Percentiles rank a stretch among this genome's conserved stretches.
Evolutionary conservation across 2,113 vertebrate species (phyloP).

Genomic region (Paramormyrops kingsleyae): DNA sequence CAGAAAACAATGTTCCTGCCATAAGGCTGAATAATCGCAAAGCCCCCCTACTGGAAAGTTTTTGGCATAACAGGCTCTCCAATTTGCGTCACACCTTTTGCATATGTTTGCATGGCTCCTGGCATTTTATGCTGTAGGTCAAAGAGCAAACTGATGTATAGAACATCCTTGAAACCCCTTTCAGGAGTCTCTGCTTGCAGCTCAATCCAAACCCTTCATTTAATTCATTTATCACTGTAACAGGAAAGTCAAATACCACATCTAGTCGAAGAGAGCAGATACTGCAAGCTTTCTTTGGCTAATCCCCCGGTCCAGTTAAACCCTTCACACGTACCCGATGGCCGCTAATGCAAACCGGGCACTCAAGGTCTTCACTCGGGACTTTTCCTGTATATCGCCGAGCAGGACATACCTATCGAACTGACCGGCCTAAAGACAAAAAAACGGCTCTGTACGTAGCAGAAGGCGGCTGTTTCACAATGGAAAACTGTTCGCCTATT

Average conservation of each 20-base stretch:
- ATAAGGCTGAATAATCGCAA: not conserved
- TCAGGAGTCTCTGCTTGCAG: not conserved
- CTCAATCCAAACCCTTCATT: not conserved
- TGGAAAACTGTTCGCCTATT: slow-evolving; percentile 27
- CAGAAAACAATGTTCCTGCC: not conserved
- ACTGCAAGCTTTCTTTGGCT: not conserved
- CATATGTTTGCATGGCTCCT: not conserved
- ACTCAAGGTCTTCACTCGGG: not conserved
- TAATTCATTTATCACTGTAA: not conserved
- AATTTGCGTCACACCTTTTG: not conserved
- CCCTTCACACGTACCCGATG: not conserved
- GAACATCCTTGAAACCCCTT: not conserved
- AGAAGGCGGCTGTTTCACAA: slow-evolving; percentile 33
- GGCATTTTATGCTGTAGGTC: not conserved
- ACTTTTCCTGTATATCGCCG: not conserved
- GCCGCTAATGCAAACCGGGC: not conserved
- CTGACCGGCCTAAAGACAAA: not conserved
- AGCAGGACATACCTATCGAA: slow-evolving; percentile 16
- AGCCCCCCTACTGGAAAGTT: not conserved
- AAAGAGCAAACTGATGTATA: not conserved
- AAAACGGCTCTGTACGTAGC: slow-evolving; percentile 13
- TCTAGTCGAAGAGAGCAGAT: not conserved
- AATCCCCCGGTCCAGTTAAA: not conserved
- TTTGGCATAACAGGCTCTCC: not conserved
- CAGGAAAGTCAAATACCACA: not conserved